Percentiles rank a stretch among this genome's conserved stretches.
Conservation (phyloP, 1,140 invertebrate genomes). For the Bombus turneri region DNA sequence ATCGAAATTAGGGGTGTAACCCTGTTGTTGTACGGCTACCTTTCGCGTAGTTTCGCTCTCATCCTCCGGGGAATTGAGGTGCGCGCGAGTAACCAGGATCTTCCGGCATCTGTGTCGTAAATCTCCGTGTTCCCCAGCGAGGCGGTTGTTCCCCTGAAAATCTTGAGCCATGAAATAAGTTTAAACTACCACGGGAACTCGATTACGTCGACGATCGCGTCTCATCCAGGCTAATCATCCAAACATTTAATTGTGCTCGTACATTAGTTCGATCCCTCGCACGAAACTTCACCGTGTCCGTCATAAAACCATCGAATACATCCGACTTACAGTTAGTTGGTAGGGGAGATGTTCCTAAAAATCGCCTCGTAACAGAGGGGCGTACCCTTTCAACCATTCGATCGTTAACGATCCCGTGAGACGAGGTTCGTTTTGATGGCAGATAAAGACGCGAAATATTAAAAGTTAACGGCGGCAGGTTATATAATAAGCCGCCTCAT, state of each 20-base stretch:
- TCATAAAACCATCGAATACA: neutral
- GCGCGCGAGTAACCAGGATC: neutral
- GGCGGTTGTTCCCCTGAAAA: conserved; percentile 14
- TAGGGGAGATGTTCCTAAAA: neutral
- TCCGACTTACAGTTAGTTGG: neutral
- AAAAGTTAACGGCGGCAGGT: conserved; percentile 32
- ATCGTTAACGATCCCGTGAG: conserved; percentile 5
- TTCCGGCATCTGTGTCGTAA: conserved; percentile 33
- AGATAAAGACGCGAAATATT: conserved; percentile 32
- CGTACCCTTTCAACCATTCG: neutral
- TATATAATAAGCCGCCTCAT: conserved; percentile 39
- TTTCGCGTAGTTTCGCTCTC: neutral
- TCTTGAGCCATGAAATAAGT: conserved; percentile 31
- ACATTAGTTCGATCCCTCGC: neutral
- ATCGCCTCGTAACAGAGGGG: neutral
- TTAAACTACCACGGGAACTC: conserved; percentile 13
- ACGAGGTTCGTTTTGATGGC: neutral
- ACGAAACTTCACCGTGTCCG: neutral
- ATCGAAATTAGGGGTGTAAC: conserved; percentile 19
- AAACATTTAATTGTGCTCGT: neutral
- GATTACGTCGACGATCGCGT: conserved; percentile 20
- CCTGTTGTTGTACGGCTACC: neutral
- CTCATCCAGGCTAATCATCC: neutral
- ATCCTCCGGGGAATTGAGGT: neutral
- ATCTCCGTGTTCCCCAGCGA: conserved; percentile 26